Evolutionary conservation across 2,113 vertebrate genomes (phyloP).

Genomic region (Engraulis encrasicolus): DNA sequence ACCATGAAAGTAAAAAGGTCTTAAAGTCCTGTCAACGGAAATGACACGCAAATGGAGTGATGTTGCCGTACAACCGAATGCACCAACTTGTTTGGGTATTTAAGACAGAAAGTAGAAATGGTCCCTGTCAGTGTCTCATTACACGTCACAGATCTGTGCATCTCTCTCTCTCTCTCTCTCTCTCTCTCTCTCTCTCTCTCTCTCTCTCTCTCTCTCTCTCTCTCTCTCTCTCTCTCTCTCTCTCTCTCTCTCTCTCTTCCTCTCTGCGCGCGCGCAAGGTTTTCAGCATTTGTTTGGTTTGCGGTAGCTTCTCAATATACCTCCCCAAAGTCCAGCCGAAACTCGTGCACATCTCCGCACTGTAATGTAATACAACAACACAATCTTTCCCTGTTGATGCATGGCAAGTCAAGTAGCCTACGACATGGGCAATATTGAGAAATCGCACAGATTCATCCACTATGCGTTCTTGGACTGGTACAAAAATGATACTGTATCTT

Average conservation of each 20-base stretch:
- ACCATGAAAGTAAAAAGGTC: not conserved
- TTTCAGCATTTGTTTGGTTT: too few relatives aligned
- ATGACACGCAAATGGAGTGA: not conserved
- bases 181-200: not conserved
- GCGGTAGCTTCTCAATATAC: too few relatives aligned
- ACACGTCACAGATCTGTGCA: not conserved
- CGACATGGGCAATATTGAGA: too few relatives aligned
- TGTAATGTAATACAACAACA: too few relatives aligned
- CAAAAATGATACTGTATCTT: too few relatives aligned
- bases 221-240: not conserved
- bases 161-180: not conserved
- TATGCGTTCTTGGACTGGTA: too few relatives aligned
- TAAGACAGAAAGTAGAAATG: not conserved
- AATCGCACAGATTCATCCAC: too few relatives aligned
- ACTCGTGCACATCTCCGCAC: too few relatives aligned
- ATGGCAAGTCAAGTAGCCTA: too few relatives aligned
- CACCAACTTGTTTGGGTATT: not conserved
- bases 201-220: not conserved
- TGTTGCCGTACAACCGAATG: not conserved
- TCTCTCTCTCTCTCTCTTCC: not conserved
- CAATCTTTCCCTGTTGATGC: too few relatives aligned
- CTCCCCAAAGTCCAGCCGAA: too few relatives aligned
- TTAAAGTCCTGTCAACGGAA: not conserved
- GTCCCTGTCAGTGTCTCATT: not conserved
- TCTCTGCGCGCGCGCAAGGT: too few relatives aligned